Percentiles rank a stretch among this genome's conserved stretches.
Conservation (phyloP, 2,797 vertebrate genomes). For the Oryzias sinensis region DNA sequence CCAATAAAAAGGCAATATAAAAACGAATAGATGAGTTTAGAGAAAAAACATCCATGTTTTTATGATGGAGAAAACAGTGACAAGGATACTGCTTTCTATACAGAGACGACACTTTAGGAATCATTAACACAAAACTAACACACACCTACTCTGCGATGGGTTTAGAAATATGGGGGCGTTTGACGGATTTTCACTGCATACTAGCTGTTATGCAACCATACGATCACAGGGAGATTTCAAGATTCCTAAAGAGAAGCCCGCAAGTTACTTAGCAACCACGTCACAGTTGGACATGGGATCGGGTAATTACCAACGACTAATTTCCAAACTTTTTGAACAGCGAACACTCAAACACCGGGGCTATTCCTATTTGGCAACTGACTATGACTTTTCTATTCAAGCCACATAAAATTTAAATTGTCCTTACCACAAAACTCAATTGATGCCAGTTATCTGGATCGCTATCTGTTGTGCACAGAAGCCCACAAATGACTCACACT, state of each 20-base stretch:
- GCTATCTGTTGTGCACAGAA: not conserved
- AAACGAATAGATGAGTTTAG: not conserved
- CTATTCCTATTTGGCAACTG: conserved; percentile 32
- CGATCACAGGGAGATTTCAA: conserved; percentile 59
- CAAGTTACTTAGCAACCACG: conserved; percentile 71
- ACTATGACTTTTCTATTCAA: not conserved
- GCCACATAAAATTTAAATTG: not conserved
- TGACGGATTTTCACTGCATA: conserved; percentile 48
- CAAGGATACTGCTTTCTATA: not conserved
- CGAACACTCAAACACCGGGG: conserved; percentile 21
- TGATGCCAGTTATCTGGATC: conserved; percentile 5
- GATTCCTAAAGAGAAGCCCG: conserved; percentile 70
- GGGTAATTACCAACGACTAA: conserved; percentile 51
- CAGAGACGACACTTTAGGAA: conserved; percentile 9
- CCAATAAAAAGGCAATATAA: conserved; percentile 24
- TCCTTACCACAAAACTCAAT: not conserved
- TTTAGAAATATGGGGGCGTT: conserved; percentile 60
- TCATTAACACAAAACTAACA: conserved; percentile 28
- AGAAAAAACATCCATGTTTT: not conserved
- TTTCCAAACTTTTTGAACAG: conserved; percentile 51
- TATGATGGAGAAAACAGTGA: not conserved
- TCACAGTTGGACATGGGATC: conserved; percentile 47
- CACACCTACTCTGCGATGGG: conserved; percentile 46
- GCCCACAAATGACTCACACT: not conserved
- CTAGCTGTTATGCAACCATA: conserved; percentile 60